A percentile compares a stretch with the other conserved stretches of the same genome.
phyloP scores from a whole-genome alignment of 1,140 invertebrate species.

The Pogonomyrmex californicus region DNA sequence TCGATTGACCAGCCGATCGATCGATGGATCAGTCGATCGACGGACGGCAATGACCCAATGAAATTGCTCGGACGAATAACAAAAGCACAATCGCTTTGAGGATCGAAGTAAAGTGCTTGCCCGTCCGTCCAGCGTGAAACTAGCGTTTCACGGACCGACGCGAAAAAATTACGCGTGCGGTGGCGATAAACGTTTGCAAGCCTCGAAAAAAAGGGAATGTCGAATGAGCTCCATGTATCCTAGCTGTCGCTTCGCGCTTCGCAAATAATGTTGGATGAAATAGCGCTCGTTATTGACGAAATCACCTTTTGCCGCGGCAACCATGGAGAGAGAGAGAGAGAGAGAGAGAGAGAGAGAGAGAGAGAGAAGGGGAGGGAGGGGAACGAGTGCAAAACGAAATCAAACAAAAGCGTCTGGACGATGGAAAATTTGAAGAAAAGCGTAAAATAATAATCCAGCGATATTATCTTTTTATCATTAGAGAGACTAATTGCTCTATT shows the following conservation, averaged over 20 bases:
- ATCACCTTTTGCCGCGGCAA: not conserved
- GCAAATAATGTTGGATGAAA: slow-evolving; percentile 44
- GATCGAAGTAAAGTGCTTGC: slow-evolving; percentile 34
- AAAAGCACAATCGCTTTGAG: slow-evolving; percentile 72
- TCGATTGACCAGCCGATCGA: slow-evolving; percentile 27
- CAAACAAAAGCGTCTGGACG: not conserved
- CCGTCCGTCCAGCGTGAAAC: slow-evolving; percentile 48
- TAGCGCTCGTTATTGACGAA: slow-evolving; percentile 48
- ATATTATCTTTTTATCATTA: not conserved
- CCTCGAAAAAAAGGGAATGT: slow-evolving; percentile 8
- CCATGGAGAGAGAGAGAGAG: not conserved
- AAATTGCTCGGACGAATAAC: slow-evolving; percentile 72
- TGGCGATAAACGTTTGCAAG: slow-evolving; percentile 23
- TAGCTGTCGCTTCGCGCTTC: not conserved
- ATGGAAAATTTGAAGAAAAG: not conserved
- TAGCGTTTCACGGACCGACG: slow-evolving; percentile 53
- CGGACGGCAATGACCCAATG: slow-evolving; percentile 55
- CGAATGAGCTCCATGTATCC: slow-evolving; percentile 22
- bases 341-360: not conserved
- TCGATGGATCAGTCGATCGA: slow-evolving; percentile 17
- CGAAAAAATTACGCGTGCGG: slow-evolving; percentile 46
- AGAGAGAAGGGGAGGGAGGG: too few species aligned
- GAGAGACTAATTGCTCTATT: not conserved
- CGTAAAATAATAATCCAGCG: not conserved
- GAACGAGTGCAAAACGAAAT: not conserved